Evolutionary conservation across 1,140 invertebrate genomes (phyloP).

Genomic region (Lucilia cuprina): DNA sequence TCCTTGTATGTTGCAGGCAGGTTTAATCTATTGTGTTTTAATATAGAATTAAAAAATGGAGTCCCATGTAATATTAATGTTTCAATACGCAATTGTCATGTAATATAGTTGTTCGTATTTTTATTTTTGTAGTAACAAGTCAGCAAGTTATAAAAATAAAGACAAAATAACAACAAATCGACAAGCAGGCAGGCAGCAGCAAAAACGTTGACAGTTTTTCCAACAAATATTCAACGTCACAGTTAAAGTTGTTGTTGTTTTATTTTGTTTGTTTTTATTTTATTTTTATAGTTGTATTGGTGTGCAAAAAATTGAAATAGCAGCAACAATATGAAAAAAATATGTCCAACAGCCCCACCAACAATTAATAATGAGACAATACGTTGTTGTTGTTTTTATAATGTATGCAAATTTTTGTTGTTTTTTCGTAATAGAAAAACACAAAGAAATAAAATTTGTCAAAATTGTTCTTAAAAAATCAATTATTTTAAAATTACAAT

Average conservation of each 20-base stretch:
- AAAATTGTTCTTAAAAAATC: neutral
- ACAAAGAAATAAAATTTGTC: neutral
- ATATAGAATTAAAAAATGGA: neutral
- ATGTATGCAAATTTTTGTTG: neutral
- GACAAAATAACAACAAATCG: neutral
- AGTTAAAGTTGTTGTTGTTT: slow-evolving; percentile 22
- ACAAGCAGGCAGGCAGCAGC: neutral
- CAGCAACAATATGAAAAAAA: neutral
- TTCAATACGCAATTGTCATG: neutral
- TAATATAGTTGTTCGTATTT: neutral
- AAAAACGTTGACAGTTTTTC: neutral
- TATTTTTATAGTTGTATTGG: neutral
- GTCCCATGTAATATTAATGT: neutral
- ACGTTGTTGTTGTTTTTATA: neutral
- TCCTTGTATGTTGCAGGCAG: neutral
- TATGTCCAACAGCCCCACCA: neutral
- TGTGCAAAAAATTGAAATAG: neutral
- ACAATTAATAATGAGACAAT: neutral
- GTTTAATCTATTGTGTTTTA: no score
- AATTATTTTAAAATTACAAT: neutral
- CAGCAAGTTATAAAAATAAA: neutral
- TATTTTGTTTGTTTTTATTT: neutral
- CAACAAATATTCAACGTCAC: slow-evolving; percentile 13
- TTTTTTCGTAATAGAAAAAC: neutral
- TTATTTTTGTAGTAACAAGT: slow-evolving; percentile 5